phyloP scores from a whole-genome alignment of 2,888 invertebrate species.

The Aethes cnicana region DNA sequence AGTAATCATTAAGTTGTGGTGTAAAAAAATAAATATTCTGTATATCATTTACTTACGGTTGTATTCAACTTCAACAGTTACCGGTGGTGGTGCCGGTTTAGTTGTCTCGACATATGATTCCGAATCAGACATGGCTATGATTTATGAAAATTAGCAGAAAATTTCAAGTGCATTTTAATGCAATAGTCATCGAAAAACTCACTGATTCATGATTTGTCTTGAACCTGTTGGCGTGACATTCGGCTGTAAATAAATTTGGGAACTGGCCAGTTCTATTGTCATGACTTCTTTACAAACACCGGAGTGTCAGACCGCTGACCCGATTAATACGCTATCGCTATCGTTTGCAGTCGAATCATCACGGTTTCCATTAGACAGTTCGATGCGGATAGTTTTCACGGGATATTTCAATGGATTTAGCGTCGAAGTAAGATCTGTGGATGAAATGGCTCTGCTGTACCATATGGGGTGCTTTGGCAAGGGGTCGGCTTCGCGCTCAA shows the following conservation, averaged over 20 bases:
- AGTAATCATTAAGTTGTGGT: too few relatives aligned
- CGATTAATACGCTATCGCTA: conserved; percentile 61
- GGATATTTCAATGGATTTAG: conserved; percentile 86
- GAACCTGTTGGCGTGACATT: conserved; percentile 46
- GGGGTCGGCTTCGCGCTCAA: conserved; percentile 84
- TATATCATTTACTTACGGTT: conserved; percentile 50
- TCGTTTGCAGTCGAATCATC: conserved; percentile 66
- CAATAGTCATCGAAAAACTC: conserved; percentile 38
- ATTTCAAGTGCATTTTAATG: conserved; percentile 24
- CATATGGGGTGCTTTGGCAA: conserved; percentile 91
- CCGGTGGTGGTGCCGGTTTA: background rate
- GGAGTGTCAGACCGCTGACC: conserved; percentile 76
- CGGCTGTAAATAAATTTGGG: conserved; percentile 65
- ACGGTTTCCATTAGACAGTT: conserved; percentile 71
- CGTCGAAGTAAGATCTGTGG: conserved; percentile 83
- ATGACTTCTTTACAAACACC: conserved; percentile 63
- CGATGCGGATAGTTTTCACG: conserved; percentile 73
- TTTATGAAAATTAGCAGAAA: conserved; percentile 19
- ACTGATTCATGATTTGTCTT: conserved; percentile 55
- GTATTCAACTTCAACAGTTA: conserved; percentile 40
- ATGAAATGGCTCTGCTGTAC: conserved; percentile 84
- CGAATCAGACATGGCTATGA: background rate
- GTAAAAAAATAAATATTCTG: too few relatives aligned
- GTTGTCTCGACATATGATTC: background rate
- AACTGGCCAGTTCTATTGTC: conserved; percentile 70